phyloP scores from a whole-genome alignment of 2,113 vertebrate species.

The Rhinopomastus cyanomelas region DNA sequence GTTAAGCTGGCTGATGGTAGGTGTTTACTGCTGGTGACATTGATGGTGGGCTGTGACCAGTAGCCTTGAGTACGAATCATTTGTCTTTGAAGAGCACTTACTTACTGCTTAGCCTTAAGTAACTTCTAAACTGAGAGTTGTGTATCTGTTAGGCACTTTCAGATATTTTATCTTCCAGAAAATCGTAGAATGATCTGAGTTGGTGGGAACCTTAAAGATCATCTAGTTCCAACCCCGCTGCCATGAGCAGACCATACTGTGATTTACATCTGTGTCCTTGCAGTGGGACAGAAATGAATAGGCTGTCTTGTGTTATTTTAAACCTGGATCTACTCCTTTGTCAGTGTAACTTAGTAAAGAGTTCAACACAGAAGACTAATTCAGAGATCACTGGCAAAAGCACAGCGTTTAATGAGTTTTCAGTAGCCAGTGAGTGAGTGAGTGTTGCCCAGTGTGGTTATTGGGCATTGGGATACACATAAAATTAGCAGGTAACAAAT shows the following conservation, averaged over 20 bases:
- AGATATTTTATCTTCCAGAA: neutral
- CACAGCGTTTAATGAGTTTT: neutral
- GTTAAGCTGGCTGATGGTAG: neutral
- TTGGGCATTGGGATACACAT: neutral
- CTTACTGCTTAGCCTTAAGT: neutral
- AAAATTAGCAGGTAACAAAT: neutral
- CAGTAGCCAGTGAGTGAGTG: neutral
- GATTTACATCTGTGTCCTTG: neutral
- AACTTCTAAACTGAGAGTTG: neutral
- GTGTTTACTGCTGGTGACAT: neutral
- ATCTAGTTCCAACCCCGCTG: too few relatives aligned
- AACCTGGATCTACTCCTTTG: neutral
- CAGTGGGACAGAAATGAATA: rapidly evolving
- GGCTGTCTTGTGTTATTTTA: neutral
- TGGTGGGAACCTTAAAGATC: too few relatives aligned
- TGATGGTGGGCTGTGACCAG: neutral
- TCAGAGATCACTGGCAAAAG: neutral
- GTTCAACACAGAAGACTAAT: neutral
- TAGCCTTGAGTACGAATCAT: neutral
- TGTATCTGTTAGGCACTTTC: neutral
- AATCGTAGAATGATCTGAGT: too few relatives aligned
- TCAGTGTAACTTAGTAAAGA: neutral
- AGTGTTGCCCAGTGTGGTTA: neutral
- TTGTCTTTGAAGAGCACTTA: neutral
- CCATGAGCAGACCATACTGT: neutral